A percentile compares a stretch with the other conserved stretches of the same genome.
Evolutionary conservation across 2,113 vertebrate genomes (phyloP).

Genomic region (Tachysurus vachellii): DNA sequence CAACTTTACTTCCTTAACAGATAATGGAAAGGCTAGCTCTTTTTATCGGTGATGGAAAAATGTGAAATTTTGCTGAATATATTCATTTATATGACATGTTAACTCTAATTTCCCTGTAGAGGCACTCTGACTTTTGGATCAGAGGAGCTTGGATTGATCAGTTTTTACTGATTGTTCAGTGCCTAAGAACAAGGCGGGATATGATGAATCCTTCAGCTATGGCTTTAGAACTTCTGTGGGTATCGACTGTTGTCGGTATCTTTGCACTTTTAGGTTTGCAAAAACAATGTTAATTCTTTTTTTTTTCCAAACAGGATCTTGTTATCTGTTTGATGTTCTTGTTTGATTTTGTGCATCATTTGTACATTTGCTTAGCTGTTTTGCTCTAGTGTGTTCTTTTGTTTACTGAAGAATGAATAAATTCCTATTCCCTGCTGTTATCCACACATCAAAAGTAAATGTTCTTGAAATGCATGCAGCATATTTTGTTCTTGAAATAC

Average conservation of each 20-base stretch:
- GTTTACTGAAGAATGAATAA: background rate
- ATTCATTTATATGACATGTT: constrained; percentile 14
- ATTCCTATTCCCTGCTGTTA: background rate
- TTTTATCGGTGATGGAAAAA: background rate
- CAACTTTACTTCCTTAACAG: background rate
- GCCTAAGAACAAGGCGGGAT: constrained; percentile 1
- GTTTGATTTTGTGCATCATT: background rate
- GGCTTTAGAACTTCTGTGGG: constrained; percentile 2
- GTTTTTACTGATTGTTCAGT: constrained; percentile 12
- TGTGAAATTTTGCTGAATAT: background rate
- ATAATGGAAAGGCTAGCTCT: constrained; percentile 10
- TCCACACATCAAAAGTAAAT: background rate
- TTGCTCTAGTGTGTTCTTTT: background rate
- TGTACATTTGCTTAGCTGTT: background rate
- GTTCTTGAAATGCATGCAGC: background rate
- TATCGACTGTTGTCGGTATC: background rate
- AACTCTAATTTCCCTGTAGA: constrained; percentile 10
- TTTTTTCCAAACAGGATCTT: constrained; percentile 1
- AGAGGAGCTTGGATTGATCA: constrained; percentile 25
- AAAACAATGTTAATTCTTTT: constrained; percentile 8
- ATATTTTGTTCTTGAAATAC: constrained; percentile 11
- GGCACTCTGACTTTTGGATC: background rate
- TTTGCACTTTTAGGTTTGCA: constrained; percentile 17
- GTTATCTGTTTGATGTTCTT: background rate
- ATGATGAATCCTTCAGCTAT: background rate